Evolutionary conservation across 2,113 vertebrate species (phyloP).

Genomic region (Bujurquina vittata): DNA sequence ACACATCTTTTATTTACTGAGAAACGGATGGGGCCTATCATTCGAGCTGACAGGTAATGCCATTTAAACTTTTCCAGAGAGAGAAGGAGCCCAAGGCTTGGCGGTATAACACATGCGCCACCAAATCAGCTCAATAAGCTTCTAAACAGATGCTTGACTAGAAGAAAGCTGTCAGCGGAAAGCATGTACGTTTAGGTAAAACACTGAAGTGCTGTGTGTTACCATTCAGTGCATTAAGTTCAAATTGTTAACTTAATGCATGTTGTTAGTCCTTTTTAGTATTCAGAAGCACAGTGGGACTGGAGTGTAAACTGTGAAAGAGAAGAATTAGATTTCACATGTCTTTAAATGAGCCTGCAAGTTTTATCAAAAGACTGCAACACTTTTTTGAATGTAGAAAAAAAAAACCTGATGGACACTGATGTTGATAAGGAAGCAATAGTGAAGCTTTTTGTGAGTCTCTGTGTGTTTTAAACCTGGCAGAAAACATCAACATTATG

Average conservation of each 20-base stretch:
- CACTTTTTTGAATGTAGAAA: not conserved
- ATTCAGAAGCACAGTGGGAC: no score
- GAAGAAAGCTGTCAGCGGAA: constrained; percentile 7
- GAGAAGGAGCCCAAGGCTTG: constrained; percentile 50
- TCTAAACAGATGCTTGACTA: constrained; percentile 21
- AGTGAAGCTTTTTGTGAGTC: not conserved
- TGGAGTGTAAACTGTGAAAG: not conserved
- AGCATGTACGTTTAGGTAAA: not conserved
- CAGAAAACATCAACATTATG: not conserved
- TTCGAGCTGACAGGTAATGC: constrained; percentile 57
- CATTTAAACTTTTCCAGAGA: constrained; percentile 56
- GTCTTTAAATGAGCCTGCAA: not conserved
- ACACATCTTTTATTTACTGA: constrained; percentile 56
- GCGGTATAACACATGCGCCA: constrained; percentile 4
- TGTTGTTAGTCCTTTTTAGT: not conserved
- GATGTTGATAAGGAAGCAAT: constrained; percentile 8
- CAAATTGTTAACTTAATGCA: not conserved
- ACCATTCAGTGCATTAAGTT: not conserved
- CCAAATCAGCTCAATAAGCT: constrained; percentile 21
- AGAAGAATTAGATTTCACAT: not conserved
- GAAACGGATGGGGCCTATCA: constrained; percentile 50
- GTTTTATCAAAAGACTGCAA: not conserved
- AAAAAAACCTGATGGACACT: not conserved
- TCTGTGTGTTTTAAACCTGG: not conserved
- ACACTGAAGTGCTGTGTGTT: not conserved